Percentiles rank a stretch among this genome's conserved stretches.
Evolutionary conservation across 2,888 invertebrate genomes (phyloP).

Genomic region (Heliconius erato): DNA sequence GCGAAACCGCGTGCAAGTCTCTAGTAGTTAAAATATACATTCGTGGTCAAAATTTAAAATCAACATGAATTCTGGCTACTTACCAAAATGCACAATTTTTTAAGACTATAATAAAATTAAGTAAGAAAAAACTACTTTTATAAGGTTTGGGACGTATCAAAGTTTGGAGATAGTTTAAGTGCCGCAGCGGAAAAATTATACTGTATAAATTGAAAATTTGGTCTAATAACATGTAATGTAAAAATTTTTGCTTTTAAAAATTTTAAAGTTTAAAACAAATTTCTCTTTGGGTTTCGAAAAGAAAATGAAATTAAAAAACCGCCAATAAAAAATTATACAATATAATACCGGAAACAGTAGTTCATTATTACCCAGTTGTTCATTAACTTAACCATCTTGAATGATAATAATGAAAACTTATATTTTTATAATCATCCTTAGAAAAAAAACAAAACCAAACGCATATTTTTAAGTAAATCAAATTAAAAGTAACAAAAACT

Average conservation of each 20-base stretch:
- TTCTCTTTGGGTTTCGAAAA: not conserved
- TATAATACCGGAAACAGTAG: too few species aligned
- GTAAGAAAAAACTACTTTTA: conserved; percentile 19
- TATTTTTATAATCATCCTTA: not conserved
- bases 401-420: not conserved
- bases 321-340: too few species aligned
- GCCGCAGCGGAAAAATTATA: conserved; percentile 25
- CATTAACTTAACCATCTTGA: too few species aligned
- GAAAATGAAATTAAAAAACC: too few species aligned
- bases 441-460: not conserved
- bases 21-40: not conserved
- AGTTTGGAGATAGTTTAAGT: conserved; percentile 26
- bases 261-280: not conserved
- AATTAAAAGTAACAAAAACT: not conserved
- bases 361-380: too few species aligned
- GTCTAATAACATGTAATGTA: conserved; percentile 18
- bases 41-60: not conserved
- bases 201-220: conserved; percentile 24
- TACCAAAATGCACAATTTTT: not conserved
- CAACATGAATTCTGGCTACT: not conserved
- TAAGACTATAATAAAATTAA: not conserved
- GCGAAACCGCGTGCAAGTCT: too few species aligned
- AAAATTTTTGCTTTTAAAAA: not conserved
- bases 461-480: not conserved
- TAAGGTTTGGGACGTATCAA: not conserved